A percentile compares a stretch with the other conserved stretches of the same genome.
Evolutionary conservation across 2,113 vertebrate species (phyloP).

Genomic region (Paratilapia polleni): DNA sequence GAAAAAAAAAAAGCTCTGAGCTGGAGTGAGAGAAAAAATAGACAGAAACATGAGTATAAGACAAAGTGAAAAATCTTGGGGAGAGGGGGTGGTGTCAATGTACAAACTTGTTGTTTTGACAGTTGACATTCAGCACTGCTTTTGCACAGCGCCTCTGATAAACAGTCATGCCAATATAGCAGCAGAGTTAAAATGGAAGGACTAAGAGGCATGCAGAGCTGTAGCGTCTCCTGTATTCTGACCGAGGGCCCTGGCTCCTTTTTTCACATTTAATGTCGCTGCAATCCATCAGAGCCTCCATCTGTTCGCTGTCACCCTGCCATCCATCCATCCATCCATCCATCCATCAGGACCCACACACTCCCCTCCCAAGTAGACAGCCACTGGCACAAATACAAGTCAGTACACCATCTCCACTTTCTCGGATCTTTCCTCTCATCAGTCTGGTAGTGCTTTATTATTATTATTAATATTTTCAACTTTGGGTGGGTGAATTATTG

Average conservation of each 20-base stretch:
- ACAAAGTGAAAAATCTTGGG: background rate
- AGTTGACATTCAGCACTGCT: slow-evolving; percentile 20
- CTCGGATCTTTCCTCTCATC: background rate
- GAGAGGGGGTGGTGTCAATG: background rate
- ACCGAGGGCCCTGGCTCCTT: slow-evolving; percentile 54
- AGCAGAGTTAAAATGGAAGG: slow-evolving; percentile 25
- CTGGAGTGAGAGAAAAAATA: background rate
- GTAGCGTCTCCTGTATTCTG: slow-evolving; percentile 35
- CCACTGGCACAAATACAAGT: background rate
- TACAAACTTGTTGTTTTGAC: slow-evolving; percentile 27
- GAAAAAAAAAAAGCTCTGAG: background rate
- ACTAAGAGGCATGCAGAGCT: slow-evolving; percentile 5
- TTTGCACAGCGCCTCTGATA: slow-evolving; percentile 5
- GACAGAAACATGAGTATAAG: background rate
- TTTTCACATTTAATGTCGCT: slow-evolving; percentile 68
- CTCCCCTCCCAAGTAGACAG: background rate
- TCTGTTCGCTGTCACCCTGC: slow-evolving; percentile 74
- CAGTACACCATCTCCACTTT: background rate
- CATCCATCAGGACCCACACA: slow-evolving; percentile 37
- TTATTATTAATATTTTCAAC: too few relatives aligned
- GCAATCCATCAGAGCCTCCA: slow-evolving; percentile 77
- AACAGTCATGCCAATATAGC: slow-evolving; percentile 36
- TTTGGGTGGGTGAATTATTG: too few relatives aligned
- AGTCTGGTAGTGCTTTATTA: background rate
- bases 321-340: slow-evolving; percentile 62